These are phyloP conservation scores for Sogatella furcifera DNA, from an alignment of 1,140 invertebrate species.

Conservation along the genomic window DNA sequence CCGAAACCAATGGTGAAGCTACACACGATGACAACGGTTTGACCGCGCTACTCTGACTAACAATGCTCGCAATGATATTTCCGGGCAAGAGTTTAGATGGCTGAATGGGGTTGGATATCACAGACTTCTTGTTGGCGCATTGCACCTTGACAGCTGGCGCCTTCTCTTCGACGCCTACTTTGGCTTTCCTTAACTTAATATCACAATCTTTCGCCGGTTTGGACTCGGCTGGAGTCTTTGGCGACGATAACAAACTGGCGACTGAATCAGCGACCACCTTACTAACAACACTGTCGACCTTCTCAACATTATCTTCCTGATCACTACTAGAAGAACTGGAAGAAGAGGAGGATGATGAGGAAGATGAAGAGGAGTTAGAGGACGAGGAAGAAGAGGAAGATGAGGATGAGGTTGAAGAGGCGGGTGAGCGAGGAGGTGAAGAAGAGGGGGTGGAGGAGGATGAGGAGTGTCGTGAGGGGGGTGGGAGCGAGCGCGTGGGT, in stretches of 20 bases:
- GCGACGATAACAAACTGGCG: not conserved
- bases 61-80: no score
- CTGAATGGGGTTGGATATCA: no score
- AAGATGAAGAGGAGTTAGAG: constrained; percentile 27
- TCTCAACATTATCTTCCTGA: constrained; percentile 23
- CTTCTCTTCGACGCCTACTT: not conserved
- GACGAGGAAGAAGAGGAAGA: constrained; percentile 18
- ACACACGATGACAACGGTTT: no score
- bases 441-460: constrained; percentile 1
- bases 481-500: constrained; percentile 24
- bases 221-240: not conserved
- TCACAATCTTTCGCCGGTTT: constrained; percentile 10
- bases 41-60: no score
- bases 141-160: not conserved
- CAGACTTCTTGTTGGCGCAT: no score
- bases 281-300: constrained; percentile 22
- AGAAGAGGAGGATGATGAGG: not conserved
- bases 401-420: no score
- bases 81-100: no score
- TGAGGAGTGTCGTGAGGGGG: constrained; percentile 12
- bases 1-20: no score
- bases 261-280: not conserved
- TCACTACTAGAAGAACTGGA: constrained; percentile 25
- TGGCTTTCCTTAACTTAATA: constrained; percentile 11
- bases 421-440: not conserved